These are phyloP conservation scores for Heterochromis multidens DNA, from an alignment of 2,113 vertebrate species.

Conservation along the genomic window DNA sequence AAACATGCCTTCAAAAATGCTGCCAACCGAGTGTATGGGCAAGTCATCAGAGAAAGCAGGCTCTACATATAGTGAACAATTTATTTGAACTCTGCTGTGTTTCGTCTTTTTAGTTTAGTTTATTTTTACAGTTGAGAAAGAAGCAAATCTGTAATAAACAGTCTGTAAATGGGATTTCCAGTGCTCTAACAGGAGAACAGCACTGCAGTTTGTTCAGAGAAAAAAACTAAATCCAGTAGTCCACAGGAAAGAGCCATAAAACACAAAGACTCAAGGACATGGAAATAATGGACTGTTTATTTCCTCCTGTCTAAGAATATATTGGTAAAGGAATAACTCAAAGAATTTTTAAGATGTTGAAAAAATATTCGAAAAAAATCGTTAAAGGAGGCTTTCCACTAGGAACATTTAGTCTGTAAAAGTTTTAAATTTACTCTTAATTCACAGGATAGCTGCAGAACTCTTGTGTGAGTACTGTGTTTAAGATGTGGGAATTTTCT, in stretches of 20 bases:
- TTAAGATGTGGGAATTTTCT: not conserved
- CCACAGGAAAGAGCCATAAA: not conserved
- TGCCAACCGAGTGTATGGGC: not conserved
- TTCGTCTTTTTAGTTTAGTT: not conserved
- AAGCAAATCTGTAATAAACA: not conserved
- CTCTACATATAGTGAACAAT: not conserved
- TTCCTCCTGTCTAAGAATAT: not conserved
- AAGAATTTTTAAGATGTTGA: not conserved
- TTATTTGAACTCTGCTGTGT: not conserved
- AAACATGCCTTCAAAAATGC: not conserved
- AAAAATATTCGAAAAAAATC: not conserved
- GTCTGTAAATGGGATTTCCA: not conserved
- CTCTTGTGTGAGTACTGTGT: fast-evolving
- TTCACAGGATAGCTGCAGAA: not conserved
- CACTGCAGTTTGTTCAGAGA: not conserved
- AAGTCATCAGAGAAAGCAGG: not conserved
- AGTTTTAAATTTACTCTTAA: not conserved
- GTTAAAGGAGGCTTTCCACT: not conserved
- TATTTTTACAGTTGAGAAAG: constrained; percentile 6
- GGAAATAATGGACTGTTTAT: not conserved
- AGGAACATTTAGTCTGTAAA: not conserved
- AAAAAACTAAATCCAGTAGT: not conserved
- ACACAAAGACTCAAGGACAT: not conserved
- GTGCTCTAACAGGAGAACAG: not conserved
- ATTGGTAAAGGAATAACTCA: not conserved